These are phyloP conservation scores for Trisateles emortualis DNA, from an alignment of 2,888 invertebrate species.

Conservation along the genomic window DNA sequence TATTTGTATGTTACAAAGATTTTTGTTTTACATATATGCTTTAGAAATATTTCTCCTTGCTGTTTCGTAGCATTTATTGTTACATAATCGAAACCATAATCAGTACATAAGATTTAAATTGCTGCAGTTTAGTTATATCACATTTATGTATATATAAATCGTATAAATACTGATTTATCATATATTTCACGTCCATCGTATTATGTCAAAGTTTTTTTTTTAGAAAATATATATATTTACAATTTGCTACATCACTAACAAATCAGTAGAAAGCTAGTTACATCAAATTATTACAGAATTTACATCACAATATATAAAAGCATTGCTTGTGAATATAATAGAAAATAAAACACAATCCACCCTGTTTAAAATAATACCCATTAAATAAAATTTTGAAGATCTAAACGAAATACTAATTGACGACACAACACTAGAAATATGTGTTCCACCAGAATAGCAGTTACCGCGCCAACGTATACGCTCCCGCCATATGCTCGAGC, in stretches of 20 bases:
- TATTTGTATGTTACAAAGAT: not conserved
- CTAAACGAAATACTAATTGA: conserved; percentile 24
- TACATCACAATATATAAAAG: conserved; percentile 20
- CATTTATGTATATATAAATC: conserved; percentile 3
- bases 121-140: conserved; percentile 9
- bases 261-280: conserved; percentile 24
- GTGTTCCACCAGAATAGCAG: too few relatives aligned
- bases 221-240: conserved; percentile 36
- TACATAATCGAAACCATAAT: not conserved
- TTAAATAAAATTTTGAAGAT: conserved; percentile 26
- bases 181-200: conserved; percentile 17
- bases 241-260: conserved; percentile 26
- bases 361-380: conserved; percentile 31
- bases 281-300: conserved; percentile 8
- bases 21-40: not conserved
- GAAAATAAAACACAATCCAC: conserved; percentile 20
- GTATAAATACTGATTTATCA: conserved; percentile 17
- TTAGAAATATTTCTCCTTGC: not conserved
- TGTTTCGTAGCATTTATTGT: not conserved
- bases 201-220: conserved; percentile 9
- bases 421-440: too few relatives aligned
- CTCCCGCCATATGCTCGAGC: too few relatives aligned
- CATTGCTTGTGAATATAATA: conserved; percentile 16
- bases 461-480: too few relatives aligned
- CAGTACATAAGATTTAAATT: conserved; percentile 2